Evolutionary conservation across 1,140 invertebrate genomes (phyloP), one percentile per base, ranked within the genome.

Genomic region (Agrilus planipennis): DNA sequence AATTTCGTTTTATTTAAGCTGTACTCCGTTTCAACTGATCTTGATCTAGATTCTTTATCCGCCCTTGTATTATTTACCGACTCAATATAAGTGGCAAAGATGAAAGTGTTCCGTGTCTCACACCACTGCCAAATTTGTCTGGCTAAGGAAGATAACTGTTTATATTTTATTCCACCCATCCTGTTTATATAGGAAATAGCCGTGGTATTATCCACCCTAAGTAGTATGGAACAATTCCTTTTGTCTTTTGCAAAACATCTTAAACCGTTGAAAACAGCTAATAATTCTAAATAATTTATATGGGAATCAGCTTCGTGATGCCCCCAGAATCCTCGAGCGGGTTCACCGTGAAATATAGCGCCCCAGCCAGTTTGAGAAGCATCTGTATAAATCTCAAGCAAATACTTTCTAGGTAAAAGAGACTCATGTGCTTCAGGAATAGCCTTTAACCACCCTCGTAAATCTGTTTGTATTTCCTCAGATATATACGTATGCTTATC

Each of bases 121-220:
- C 54, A 58, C 47, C 52, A 56, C 7, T 47, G 16, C 52, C 51
- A 54, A 23, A 60, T 41, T 29, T 49, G 11, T 29, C 34, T 41
- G n/a, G 50, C 45, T 11, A 55, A 19, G 3, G 41, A 18, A 22
- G 40, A 42, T n/a, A 57, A 40, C 28, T 55, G 37, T 1, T 27
- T 34, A 40, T 42, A 51, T 40, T 43, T 34, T 4, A 42, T 34
- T 6, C 49, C 39, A 7, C 51, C 51, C 49, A 51, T 54, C 27
- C 32, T 27, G 40, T 55, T 55, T 11, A 57, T 52, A 28, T 52
- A 64, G 55, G 59, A 60, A 58, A 67, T 64, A 56, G 65, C 63
- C 39, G 53, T 55, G 5, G 46, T 49, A 40, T 53, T 51, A 39
- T 53, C 47, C 9, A 49, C 19, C 21, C 47, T 14, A n/a, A 47